Conservation (phyloP, 1,140 invertebrate species). For the Drosophila equinoxialis region DNA sequence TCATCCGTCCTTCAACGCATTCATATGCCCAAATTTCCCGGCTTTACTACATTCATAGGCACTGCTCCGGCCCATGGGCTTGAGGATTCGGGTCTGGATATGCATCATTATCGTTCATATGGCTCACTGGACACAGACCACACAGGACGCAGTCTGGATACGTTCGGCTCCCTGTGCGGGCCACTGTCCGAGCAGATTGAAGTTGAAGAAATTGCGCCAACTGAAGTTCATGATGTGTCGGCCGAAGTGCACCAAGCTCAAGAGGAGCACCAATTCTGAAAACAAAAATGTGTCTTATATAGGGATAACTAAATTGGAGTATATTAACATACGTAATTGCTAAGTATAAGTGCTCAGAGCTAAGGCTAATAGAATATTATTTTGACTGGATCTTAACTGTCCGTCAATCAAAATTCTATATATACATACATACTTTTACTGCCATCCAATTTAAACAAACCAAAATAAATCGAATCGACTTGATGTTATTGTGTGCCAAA, state of each 20-base stretch:
- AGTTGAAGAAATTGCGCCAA: slow-evolving; percentile 18
- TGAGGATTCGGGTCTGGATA: slow-evolving; percentile 67
- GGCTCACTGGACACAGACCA: slow-evolving; percentile 69
- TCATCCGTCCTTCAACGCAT: slow-evolving; percentile 50
- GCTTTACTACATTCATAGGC: slow-evolving; percentile 63
- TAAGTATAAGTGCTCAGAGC: slow-evolving; percentile 45
- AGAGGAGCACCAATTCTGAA: slow-evolving; percentile 62
- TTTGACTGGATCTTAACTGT: background rate
- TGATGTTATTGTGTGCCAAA: slow-evolving; percentile 40
- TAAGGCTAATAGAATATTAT: no score
- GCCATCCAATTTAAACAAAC: slow-evolving; percentile 10
- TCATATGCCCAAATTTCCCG: slow-evolving; percentile 73
- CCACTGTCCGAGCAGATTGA: slow-evolving; percentile 59
- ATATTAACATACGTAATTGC: slow-evolving; percentile 49
- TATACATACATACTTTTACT: slow-evolving; percentile 6
- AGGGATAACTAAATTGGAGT: slow-evolving; percentile 11
- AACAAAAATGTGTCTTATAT: slow-evolving; percentile 58
- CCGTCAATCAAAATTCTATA: background rate
- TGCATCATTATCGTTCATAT: slow-evolving; percentile 65
- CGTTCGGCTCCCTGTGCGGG: slow-evolving; percentile 69
- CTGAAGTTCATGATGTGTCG: slow-evolving; percentile 30
- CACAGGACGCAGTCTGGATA: slow-evolving; percentile 71
- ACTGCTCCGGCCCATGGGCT: slow-evolving; percentile 58
- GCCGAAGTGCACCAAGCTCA: slow-evolving; percentile 47
- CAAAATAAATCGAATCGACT: slow-evolving; percentile 17